Percentiles rank a stretch among this genome's conserved stretches.
These are phyloP conservation scores for Neomorphus geoffroyi DNA, from an alignment of 2,797 vertebrate genomes.

Conservation along the genomic window DNA sequence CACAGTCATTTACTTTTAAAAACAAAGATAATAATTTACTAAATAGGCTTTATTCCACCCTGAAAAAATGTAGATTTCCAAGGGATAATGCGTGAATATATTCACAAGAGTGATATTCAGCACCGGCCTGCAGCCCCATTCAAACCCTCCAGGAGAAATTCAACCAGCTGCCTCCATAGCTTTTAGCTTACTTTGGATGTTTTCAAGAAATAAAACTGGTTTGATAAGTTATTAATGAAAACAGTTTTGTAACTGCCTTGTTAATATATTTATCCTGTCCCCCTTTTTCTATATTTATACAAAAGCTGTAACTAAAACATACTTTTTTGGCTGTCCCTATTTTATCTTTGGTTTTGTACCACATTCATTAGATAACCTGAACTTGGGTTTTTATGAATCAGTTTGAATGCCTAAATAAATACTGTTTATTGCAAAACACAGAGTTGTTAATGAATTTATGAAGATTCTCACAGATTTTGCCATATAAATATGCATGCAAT, in stretches of 20 bases:
- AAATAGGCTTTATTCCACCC: constrained; percentile 42
- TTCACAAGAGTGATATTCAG: constrained; percentile 57
- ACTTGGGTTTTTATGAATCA: background rate
- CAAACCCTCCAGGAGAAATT: constrained; percentile 62
- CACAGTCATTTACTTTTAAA: constrained; percentile 59
- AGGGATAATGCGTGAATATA: constrained; percentile 20
- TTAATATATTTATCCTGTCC: background rate
- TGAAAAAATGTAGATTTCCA: constrained; percentile 23
- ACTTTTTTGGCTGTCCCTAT: background rate
- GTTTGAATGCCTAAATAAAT: background rate
- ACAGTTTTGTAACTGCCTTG: constrained; percentile 3
- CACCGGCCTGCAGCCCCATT: constrained; percentile 25
- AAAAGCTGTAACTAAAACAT: constrained; percentile 43
- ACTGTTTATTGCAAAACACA: background rate
- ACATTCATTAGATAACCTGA: background rate
- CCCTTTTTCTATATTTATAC: background rate
- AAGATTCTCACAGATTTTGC: background rate
- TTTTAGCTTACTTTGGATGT: constrained; percentile 20
- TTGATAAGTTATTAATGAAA: constrained; percentile 67
- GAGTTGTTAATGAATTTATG: background rate
- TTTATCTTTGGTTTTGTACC: background rate
- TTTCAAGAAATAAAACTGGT: constrained; percentile 31
- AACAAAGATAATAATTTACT: constrained; percentile 61
- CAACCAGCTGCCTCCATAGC: constrained; percentile 56
- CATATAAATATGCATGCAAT: background rate